Percentiles rank a stretch among this genome's conserved stretches.
Evolutionary conservation across 1,140 invertebrate genomes (phyloP).

Genomic region (Cheumatopsyche charites): DNA sequence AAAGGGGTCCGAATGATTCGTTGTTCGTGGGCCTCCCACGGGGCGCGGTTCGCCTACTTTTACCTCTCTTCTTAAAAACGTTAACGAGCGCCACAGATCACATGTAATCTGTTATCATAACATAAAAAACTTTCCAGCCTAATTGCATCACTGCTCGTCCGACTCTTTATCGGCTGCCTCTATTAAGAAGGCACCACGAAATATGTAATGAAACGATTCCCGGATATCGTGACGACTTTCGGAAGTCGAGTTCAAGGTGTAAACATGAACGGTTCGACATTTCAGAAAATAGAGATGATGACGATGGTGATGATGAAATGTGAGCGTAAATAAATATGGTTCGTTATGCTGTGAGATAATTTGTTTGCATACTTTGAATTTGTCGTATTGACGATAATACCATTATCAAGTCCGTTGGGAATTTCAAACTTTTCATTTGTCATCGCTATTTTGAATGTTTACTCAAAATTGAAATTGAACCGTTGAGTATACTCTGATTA

Average conservation of each 20-base stretch:
- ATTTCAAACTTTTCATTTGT: no score
- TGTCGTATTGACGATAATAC: no score
- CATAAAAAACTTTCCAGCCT: conserved; percentile 45
- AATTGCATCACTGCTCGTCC: conserved; percentile 40
- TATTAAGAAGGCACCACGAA: conserved; percentile 44
- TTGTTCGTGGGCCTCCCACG: not conserved
- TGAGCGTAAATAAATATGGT: no score
- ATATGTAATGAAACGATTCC: conserved; percentile 1
- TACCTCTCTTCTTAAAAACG: conserved; percentile 9
- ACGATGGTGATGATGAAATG: no score
- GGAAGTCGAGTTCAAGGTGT: conserved; percentile 10
- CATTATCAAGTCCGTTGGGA: no score
- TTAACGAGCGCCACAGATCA: conserved; percentile 24
- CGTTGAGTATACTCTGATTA: no score
- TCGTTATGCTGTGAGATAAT: no score
- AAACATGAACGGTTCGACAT: not conserved
- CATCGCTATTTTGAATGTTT: no score
- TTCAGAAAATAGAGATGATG: not conserved
- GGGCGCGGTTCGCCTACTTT: conserved; percentile 24
- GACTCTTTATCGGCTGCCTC: conserved; percentile 43
- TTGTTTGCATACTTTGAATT: no score
- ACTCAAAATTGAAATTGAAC: no score
- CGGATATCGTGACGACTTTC: not conserved
- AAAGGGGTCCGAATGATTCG: no score
- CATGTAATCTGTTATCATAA: conserved; percentile 42